Percentiles rank a stretch among this genome's conserved stretches.
phyloP scores from a whole-genome alignment of 64 coral and sea anemone genomes.

The Astreopora myriophthalma region DNA sequence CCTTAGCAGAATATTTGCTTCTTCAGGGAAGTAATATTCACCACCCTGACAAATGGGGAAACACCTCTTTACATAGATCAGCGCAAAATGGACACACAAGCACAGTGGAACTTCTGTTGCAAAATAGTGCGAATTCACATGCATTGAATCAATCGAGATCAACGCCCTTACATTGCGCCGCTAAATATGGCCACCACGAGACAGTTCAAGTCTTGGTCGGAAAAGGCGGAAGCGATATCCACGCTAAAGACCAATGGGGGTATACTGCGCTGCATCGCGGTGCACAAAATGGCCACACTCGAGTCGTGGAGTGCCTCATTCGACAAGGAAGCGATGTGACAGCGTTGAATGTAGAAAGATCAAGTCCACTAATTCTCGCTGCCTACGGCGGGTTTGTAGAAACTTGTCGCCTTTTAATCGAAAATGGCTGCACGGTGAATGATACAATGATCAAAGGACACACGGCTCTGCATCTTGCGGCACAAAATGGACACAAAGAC shows the following conservation, averaged over 20 bases:
- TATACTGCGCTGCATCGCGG: conserved; percentile 64
- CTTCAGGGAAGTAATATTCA: conserved; percentile 42
- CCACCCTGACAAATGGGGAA: conserved; percentile 72
- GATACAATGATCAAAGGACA: conserved; percentile 40
- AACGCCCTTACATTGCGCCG: conserved; percentile 69
- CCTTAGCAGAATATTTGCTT: conserved; percentile 52
- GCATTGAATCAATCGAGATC: conserved; percentile 50
- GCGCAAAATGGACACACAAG: conserved; percentile 75
- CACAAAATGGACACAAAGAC: conserved; percentile 77
- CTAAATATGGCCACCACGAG: conserved; percentile 56
- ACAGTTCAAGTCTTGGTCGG: conserved; percentile 62
- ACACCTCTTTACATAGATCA: conserved; percentile 62
- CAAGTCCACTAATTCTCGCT: conserved; percentile 66
- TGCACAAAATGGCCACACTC: conserved; percentile 81
- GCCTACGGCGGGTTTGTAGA: conserved; percentile 68
- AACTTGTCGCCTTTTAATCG: conserved; percentile 55
- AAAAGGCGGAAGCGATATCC: conserved; percentile 29
- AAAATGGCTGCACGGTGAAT: conserved; percentile 50
- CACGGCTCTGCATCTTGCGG: conserved; percentile 76
- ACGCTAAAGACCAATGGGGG: conserved; percentile 72
- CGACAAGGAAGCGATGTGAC: conserved; percentile 49
- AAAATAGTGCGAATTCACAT: conserved; percentile 60
- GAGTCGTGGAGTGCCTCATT: conserved; percentile 37
- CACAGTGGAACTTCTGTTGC: conserved; percentile 40
- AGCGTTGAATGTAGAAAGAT: conserved; percentile 43